Conservation (phyloP, 2,888 invertebrate species). For the Sialis lutaria region DNA sequence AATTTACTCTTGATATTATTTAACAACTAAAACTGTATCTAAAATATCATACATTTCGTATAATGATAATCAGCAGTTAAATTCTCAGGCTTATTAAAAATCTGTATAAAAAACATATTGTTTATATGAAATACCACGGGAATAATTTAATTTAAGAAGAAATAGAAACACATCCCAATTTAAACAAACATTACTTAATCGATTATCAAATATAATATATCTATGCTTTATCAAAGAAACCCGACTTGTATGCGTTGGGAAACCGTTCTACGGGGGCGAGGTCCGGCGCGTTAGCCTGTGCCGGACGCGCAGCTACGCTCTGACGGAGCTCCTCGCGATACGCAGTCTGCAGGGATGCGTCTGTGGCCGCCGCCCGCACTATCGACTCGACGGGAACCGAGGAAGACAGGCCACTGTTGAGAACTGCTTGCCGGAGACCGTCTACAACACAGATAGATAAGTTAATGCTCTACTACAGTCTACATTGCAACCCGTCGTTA, state of each 20-base stretch:
- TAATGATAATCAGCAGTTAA: no score
- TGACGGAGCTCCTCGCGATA: conserved; percentile 31
- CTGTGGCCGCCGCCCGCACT: conserved; percentile 28
- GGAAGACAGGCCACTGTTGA: conserved; percentile 29
- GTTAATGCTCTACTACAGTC: no score
- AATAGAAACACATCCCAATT: background rate
- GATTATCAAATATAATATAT: background rate
- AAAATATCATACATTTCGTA: no score
- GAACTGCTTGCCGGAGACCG: conserved; percentile 22
- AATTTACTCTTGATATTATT: no score
- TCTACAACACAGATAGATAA: background rate
- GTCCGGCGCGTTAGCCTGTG: conserved; percentile 24
- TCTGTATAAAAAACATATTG: no score
- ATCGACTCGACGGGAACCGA: conserved; percentile 27
- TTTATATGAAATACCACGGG: no score
- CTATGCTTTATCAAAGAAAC: conserved; percentile 3
- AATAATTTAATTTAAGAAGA: no score
- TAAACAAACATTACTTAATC: background rate
- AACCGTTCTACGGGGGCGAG: conserved; percentile 24
- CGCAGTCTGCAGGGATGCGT: conserved; percentile 30
- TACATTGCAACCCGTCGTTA: background rate
- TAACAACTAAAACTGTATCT: no score
- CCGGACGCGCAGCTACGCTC: conserved; percentile 27
- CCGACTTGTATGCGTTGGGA: conserved; percentile 20
- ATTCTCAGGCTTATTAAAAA: no score